Evolutionary conservation across 2,797 vertebrate genomes (phyloP).

Genomic region (Calcarius lapponicus): DNA sequence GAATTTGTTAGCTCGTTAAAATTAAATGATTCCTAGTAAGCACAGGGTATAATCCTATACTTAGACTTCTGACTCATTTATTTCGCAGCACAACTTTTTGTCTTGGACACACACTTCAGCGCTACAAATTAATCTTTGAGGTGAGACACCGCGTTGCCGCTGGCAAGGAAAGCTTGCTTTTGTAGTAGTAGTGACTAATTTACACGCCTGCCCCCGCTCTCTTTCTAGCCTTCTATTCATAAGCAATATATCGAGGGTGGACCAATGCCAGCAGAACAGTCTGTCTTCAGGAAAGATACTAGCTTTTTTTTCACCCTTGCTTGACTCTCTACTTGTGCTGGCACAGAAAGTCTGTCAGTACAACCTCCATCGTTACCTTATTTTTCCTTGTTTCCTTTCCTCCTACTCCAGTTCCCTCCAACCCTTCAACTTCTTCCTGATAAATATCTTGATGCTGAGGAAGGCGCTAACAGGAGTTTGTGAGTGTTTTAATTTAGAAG

Average conservation of each 20-base stretch:
- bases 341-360: constrained; percentile 37
- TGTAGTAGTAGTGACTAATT: constrained; percentile 63
- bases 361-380: constrained; percentile 14
- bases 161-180: constrained; percentile 34
- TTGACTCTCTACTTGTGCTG: constrained; percentile 35
- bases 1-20: background rate
- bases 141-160: background rate
- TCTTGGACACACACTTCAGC: background rate
- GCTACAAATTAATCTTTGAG: background rate
- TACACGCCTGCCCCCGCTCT: constrained; percentile 20
- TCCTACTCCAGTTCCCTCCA: background rate
- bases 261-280: constrained; percentile 54
- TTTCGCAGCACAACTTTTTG: background rate
- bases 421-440: background rate
- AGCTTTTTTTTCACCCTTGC: constrained; percentile 36
- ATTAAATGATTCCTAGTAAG: background rate
- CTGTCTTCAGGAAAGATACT: constrained; percentile 55
- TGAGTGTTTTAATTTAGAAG: background rate
- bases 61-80: background rate
- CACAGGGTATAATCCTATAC: background rate
- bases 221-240: constrained; percentile 42
- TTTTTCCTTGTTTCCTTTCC: constrained; percentile 16
- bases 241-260: constrained; percentile 44
- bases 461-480: background rate
- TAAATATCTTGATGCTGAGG: background rate